Conservation (phyloP, 2,797 vertebrate species). For the Lepus oiostolus region DNA sequence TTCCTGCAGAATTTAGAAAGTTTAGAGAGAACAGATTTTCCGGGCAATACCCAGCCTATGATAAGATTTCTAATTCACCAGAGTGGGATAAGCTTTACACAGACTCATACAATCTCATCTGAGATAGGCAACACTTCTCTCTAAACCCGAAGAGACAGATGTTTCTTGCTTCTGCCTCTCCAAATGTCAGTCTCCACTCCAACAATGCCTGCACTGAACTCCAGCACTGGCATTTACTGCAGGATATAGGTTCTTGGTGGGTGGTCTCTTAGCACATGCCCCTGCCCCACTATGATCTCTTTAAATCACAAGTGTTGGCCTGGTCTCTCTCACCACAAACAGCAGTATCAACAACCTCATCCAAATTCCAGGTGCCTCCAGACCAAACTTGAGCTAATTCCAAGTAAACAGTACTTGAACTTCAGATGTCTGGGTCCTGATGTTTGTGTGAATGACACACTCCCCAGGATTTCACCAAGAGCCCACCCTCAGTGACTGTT, state of each 20-base stretch:
- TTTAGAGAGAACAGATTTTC: neutral
- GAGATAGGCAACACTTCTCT: neutral
- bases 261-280: neutral
- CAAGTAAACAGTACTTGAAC: slow-evolving; percentile 65
- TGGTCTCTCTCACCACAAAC: slow-evolving; percentile 39
- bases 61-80: neutral
- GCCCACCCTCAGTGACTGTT: neutral
- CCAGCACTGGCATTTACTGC: neutral
- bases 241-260: neutral
- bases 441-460: neutral
- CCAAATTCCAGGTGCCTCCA: neutral
- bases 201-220: neutral
- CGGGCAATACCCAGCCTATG: neutral
- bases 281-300: neutral
- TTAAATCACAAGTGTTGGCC: neutral
- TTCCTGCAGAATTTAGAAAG: neutral
- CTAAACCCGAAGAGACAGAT: neutral
- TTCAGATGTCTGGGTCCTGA: slow-evolving; percentile 14
- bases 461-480: neutral
- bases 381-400: slow-evolving; percentile 37
- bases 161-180: neutral
- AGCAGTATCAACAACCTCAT: neutral
- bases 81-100: neutral
- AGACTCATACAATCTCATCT: neutral
- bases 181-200: neutral